Evolutionary conservation across 2,888 invertebrate genomes (phyloP).

Genomic region (Syritta pipiens): DNA sequence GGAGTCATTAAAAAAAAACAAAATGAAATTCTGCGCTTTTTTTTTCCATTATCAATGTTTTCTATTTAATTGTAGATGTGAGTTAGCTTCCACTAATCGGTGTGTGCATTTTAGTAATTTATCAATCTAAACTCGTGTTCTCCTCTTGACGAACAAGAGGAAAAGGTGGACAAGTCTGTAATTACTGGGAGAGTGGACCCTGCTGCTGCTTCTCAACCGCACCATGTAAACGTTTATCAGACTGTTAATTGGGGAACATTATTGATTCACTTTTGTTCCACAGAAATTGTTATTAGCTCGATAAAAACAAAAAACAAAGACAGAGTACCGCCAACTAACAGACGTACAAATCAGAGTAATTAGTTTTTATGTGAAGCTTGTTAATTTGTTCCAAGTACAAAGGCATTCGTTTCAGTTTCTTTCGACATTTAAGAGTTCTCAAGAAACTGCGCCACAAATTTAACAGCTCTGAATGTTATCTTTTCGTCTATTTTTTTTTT

Average conservation of each 20-base stretch:
- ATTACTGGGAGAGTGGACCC: too few relatives aligned
- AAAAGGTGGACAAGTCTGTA: too few relatives aligned
- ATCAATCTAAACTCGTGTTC: too few relatives aligned
- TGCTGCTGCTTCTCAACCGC: too few relatives aligned
- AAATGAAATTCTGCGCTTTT: too few relatives aligned
- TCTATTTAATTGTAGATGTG: slow-evolving; percentile 6
- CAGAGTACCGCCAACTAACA: background rate
- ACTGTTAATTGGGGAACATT: slow-evolving; percentile 6
- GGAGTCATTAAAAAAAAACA: too few relatives aligned
- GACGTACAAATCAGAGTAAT: slow-evolving; percentile 5
- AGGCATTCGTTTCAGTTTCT: background rate
- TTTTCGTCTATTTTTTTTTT: too few relatives aligned
- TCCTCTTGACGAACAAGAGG: too few relatives aligned
- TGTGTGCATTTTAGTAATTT: too few relatives aligned
- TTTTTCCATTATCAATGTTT: slow-evolving; percentile 13
- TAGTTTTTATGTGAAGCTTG: slow-evolving; percentile 2
- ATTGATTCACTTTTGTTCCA: slow-evolving; percentile 17
- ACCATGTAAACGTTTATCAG: too few relatives aligned
- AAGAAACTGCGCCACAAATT: background rate
- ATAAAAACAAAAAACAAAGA: background rate
- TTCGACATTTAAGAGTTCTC: background rate
- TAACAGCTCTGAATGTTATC: too few relatives aligned
- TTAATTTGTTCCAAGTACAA: background rate
- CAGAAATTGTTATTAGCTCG: slow-evolving; percentile 1
- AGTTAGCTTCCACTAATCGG: background rate